These are phyloP conservation scores for Trichomalopsis sarcophagae DNA, from an alignment of 1,140 invertebrate species.

Conservation along the genomic window DNA sequence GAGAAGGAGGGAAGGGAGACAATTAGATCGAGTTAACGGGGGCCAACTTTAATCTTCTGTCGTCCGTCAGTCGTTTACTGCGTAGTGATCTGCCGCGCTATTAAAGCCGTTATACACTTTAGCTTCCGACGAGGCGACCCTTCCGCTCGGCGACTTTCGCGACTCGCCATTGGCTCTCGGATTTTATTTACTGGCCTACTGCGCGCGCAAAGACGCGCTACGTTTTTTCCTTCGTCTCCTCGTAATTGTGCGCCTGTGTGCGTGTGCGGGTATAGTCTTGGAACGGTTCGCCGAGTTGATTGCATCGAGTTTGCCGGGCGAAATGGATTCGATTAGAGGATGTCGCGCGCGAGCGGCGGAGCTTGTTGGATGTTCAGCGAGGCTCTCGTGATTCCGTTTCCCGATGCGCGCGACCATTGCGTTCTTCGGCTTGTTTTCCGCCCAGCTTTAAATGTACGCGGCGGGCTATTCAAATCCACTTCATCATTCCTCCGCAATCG, in stretches of 20 bases:
- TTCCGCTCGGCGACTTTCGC: constrained; percentile 34
- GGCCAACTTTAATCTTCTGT: constrained; percentile 74
- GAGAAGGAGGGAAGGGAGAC: constrained; percentile 59
- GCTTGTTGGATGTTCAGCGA: neutral
- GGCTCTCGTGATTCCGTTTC: constrained; percentile 18
- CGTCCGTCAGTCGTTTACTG: constrained; percentile 74
- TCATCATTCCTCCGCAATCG: neutral
- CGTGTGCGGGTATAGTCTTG: neutral
- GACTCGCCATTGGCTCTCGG: constrained; percentile 15
- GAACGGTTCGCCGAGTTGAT: constrained; percentile 30
- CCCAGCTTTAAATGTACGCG: too few relatives aligned
- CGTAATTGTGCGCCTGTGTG: neutral
- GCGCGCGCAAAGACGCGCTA: neutral
- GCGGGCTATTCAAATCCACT: too few relatives aligned
- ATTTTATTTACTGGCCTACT: constrained; percentile 37
- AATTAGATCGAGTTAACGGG: constrained; percentile 76
- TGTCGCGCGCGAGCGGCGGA: neutral
- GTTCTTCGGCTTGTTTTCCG: too few relatives aligned
- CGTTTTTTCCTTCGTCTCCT: constrained; percentile 30
- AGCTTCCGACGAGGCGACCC: constrained; percentile 54
- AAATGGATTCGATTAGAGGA: constrained; percentile 42
- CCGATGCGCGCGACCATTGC: too few relatives aligned
- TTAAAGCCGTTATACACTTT: constrained; percentile 71
- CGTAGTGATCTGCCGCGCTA: constrained; percentile 73
- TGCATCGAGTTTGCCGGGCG: constrained; percentile 28